Percentiles rank a stretch among this genome's conserved stretches.
These are phyloP conservation scores for Pangasius macronema DNA, from an alignment of 2,797 vertebrate genomes.

Conservation along the genomic window DNA sequence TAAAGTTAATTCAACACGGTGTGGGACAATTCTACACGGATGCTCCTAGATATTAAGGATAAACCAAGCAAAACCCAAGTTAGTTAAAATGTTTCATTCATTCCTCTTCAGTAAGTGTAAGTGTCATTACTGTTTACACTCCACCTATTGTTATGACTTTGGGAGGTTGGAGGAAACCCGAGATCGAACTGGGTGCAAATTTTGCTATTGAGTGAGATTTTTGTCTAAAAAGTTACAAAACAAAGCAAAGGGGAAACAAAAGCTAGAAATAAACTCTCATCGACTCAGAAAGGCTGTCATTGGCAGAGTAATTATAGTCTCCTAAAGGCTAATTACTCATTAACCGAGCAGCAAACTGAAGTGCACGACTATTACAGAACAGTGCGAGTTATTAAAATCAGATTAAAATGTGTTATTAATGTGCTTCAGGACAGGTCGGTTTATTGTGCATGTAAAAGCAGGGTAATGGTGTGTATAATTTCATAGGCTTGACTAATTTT, in stretches of 20 bases:
- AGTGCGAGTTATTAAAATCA: background rate
- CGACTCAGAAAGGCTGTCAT: background rate
- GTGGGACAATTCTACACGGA: background rate
- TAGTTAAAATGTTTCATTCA: too few species aligned
- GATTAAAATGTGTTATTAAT: background rate
- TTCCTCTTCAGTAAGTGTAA: too few species aligned
- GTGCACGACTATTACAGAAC: background rate
- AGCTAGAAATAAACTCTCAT: slow-evolving; percentile 5
- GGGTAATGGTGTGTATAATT: background rate
- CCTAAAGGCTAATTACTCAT: background rate
- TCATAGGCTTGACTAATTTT: background rate
- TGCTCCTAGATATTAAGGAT: background rate
- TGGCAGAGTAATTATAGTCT: background rate
- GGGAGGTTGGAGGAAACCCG: background rate
- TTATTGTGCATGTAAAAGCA: background rate
- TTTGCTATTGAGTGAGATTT: too few species aligned
- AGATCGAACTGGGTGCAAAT: background rate
- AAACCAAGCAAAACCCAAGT: background rate
- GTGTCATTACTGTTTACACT: background rate
- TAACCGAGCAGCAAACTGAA: background rate
- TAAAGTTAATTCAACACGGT: too few species aligned
- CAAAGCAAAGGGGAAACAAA: background rate
- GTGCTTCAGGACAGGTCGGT: background rate
- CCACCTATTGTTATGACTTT: background rate
- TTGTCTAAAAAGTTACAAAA: background rate